A percentile compares a stretch with the other conserved stretches of the same genome.
These are phyloP conservation scores for Atrina japonica DNA, from an alignment of 2,888 invertebrate genomes.

Conservation along the genomic window DNA sequence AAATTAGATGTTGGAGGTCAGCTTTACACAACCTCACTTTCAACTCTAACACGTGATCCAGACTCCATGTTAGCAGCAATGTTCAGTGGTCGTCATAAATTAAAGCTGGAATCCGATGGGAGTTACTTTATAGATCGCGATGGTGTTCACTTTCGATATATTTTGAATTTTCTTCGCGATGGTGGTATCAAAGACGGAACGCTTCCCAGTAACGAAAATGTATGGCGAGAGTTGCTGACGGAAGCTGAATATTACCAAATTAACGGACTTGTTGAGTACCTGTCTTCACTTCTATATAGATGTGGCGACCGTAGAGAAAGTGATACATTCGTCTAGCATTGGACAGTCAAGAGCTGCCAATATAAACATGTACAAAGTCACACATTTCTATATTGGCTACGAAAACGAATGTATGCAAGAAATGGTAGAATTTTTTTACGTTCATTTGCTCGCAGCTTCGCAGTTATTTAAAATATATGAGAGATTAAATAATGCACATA, in stretches of 20 bases:
- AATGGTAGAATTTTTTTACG: no score
- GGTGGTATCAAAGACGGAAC: constrained; percentile 74
- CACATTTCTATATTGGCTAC: no score
- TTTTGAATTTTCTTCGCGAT: constrained; percentile 73
- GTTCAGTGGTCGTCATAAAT: constrained; percentile 74
- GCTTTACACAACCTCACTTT: constrained; percentile 71
- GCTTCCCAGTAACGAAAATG: constrained; percentile 65
- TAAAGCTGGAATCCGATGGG: constrained; percentile 71
- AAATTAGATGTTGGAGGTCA: constrained; percentile 75
- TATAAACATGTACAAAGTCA: no score
- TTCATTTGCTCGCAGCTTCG: no score
- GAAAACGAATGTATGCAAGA: no score
- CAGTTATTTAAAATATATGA: no score
- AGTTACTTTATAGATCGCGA: constrained; percentile 76
- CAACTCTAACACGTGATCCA: constrained; percentile 70
- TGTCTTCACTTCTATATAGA: constrained; percentile 54
- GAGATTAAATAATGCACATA: no score
- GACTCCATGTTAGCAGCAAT: constrained; percentile 75
- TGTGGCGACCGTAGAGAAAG: constrained; percentile 7
- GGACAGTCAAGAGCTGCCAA: no score
- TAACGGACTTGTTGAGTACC: constrained; percentile 64
- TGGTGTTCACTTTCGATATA: constrained; percentile 73
- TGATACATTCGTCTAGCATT: no score
- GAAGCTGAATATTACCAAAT: constrained; percentile 76
- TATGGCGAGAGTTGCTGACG: constrained; percentile 69